phyloP scores from a whole-genome alignment of 92 coral and sea anemone species.

The Porites evermanni region DNA sequence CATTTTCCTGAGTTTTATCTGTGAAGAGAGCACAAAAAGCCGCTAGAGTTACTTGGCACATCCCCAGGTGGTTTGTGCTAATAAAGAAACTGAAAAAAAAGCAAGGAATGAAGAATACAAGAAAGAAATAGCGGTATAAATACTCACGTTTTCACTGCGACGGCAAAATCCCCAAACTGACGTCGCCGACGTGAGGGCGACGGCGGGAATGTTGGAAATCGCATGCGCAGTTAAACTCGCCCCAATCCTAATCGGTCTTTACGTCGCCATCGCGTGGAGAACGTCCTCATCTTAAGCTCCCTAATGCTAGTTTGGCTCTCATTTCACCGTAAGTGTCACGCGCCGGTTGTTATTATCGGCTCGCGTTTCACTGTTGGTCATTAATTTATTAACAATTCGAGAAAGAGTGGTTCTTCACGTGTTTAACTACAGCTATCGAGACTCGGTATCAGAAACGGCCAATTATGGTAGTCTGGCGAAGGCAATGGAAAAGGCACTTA shows the following conservation, averaged over 20 bases:
- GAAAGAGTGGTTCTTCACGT: neutral
- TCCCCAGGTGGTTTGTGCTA: too few relatives aligned
- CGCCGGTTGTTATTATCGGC: neutral
- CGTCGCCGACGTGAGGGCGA: slow-evolving; percentile 19
- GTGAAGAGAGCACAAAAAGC: too few relatives aligned
- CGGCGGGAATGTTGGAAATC: neutral
- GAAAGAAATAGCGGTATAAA: too few relatives aligned
- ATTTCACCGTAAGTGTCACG: neutral
- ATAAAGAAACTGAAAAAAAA: too few relatives aligned
- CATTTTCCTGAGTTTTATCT: too few relatives aligned
- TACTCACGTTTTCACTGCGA: too few relatives aligned
- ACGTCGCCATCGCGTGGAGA: too few relatives aligned
- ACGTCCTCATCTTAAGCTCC: neutral
- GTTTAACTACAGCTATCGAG: neutral
- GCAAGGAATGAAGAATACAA: too few relatives aligned
- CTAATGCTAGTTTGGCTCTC: too few relatives aligned
- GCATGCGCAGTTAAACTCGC: neutral
- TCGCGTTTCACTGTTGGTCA: too few relatives aligned
- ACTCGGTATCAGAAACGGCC: neutral
- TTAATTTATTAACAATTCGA: neutral
- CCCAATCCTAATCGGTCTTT: slow-evolving; percentile 5
- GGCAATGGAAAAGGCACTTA: slow-evolving; percentile 3
- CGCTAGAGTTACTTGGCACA: too few relatives aligned
- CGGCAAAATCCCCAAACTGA: too few relatives aligned
- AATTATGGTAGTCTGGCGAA: slow-evolving; percentile 19